A percentile compares a stretch with the other conserved stretches of the same genome.
Evolutionary conservation across 2,113 vertebrate species (phyloP).

Genomic region (Monopterus albus): DNA sequence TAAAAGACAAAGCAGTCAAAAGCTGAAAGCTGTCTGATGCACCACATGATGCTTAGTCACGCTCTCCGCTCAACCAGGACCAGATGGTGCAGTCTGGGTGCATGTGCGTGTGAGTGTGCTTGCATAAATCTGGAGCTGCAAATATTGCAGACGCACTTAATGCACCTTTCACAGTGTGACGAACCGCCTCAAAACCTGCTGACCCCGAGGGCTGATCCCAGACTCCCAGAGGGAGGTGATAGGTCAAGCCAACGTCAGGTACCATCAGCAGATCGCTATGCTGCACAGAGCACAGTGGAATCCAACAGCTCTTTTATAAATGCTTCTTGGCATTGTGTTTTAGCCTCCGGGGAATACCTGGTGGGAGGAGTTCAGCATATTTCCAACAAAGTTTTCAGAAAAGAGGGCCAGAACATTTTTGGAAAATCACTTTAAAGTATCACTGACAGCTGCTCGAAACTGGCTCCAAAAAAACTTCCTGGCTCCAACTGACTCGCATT

Average conservation of each 20-base stretch:
- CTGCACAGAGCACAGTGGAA: slow-evolving; percentile 25
- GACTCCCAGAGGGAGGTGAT: neutral
- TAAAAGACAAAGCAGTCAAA: neutral
- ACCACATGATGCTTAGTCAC: slow-evolving; percentile 14
- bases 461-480: no score
- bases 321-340: neutral
- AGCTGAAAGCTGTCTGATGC: neutral
- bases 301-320: slow-evolving; percentile 6
- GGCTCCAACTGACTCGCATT: no score
- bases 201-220: no score
- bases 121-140: neutral
- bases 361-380: neutral
- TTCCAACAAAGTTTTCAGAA: neutral
- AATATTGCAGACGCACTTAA: slow-evolving; percentile 25
- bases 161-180: slow-evolving; percentile 12
- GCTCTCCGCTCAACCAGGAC: slow-evolving; percentile 3
- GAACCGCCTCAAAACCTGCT: slow-evolving; percentile 27
- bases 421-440: neutral
- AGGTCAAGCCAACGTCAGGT: slow-evolving; percentile 7
- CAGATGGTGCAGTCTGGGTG: slow-evolving; percentile 36
- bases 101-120: neutral
- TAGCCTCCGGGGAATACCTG: neutral
- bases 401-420: neutral
- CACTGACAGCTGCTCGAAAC: no score
- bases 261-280: slow-evolving; percentile 39